phyloP scores from a whole-genome alignment of 2,113 vertebrate genomes.

The Halcyon malimbica region DNA sequence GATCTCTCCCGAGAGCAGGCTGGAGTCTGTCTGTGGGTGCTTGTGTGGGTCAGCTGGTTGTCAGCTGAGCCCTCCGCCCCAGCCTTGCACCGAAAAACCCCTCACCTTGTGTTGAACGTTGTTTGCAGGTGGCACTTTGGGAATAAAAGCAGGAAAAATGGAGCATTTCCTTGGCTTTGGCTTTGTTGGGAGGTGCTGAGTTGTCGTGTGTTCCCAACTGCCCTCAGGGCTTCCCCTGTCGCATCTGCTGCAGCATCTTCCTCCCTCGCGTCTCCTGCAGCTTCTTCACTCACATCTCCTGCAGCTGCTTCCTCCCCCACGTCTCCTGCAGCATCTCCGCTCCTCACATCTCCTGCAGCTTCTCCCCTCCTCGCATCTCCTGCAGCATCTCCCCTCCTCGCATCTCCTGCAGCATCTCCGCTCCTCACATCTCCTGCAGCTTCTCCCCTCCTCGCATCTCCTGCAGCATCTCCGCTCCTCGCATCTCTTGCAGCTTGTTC shows the following conservation, averaged over 20 bases:
- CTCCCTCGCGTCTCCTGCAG: neutral
- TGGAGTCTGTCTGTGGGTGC: neutral
- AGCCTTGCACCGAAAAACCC: neutral
- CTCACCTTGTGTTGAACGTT: rapidly evolving
- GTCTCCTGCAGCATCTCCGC: neutral
- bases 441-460: neutral
- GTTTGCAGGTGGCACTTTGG: neutral
- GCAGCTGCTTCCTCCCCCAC: neutral
- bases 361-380: neutral
- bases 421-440: neutral
- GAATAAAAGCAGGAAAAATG: neutral
- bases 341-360: neutral
- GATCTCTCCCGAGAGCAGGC: neutral
- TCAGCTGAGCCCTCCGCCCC: neutral
- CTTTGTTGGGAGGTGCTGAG: neutral
- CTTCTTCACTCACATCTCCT: neutral
- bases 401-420: no score
- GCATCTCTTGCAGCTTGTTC: neutral
- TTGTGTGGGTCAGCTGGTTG: neutral
- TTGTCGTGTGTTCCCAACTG: rapidly evolving
- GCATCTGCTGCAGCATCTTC: neutral
- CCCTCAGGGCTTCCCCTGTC: neutral
- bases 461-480: neutral
- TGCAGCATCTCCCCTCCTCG: no score
- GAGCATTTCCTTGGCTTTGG: neutral